Conservation (phyloP, 2,113 vertebrate species). For the Cavia aperea region DNA sequence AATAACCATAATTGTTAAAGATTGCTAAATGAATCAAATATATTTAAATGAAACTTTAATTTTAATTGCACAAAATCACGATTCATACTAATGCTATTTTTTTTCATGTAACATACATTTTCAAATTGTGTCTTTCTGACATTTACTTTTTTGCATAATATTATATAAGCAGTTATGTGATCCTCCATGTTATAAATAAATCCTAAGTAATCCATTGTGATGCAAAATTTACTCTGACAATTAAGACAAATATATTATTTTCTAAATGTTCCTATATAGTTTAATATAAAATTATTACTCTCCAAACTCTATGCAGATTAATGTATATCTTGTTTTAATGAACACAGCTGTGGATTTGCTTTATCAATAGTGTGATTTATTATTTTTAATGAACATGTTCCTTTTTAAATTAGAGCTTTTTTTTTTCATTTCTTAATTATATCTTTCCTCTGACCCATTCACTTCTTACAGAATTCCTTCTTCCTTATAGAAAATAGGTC, state of each 20-base stretch:
- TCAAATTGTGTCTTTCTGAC: background rate
- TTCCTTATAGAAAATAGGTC: background rate
- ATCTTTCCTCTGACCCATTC: background rate
- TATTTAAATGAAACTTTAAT: background rate
- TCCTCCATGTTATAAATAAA: background rate
- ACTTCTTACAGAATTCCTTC: slow-evolving; percentile 14
- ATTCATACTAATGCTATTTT: background rate
- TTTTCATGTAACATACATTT: background rate
- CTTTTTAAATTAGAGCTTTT: background rate
- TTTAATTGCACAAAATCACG: slow-evolving; percentile 17
- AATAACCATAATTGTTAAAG: background rate
- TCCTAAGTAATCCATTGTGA: background rate
- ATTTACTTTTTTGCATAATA: background rate
- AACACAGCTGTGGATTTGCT: background rate
- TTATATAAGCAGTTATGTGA: background rate
- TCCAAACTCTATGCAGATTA: background rate
- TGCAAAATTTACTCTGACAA: background rate
- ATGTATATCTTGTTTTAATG: background rate
- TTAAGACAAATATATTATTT: background rate
- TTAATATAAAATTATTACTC: background rate
- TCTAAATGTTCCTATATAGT: background rate
- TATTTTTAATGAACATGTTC: background rate
- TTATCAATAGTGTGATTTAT: background rate
- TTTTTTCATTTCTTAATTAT: background rate
- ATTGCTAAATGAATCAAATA: background rate